Evolutionary conservation across 2,888 invertebrate species (phyloP), one percentile per base, ranked within the genome.

Genomic region (Carterocephalus palaemon): DNA sequence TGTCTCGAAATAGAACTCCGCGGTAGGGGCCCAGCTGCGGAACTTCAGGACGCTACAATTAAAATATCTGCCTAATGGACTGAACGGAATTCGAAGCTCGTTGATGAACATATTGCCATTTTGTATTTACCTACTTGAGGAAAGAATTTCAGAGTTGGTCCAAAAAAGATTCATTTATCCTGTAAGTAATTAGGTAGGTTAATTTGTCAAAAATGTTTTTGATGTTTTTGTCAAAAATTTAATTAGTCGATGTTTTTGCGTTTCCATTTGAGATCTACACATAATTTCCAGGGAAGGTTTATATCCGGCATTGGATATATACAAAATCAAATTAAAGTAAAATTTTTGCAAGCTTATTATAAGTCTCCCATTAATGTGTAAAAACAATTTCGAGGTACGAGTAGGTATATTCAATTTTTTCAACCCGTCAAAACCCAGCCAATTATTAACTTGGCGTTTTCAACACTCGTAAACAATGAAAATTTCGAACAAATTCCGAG

Each of bases 41-140:
- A 71, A 67, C 73, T 78, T 85, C 84, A 75, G 67, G 59, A 70
- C 69, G 70, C 69, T 75, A 84, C 85, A 85, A 86, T 85, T 84
- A 86, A 85, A 85, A 86, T 85, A 83, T 85, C 84, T 68, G 70
- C 66, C 85, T 86, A 86, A 86, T 86, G 85, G 85, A 85, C 68
- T 75, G 57, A 60, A 58, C 63, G 78, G 84, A 79, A 85, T 85
- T 62, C 60, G 63, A 74, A 81, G 62, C 65, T 81, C 65, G 81
- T 79, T 84, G 82, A 86, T 85, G 82, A 84, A 84, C 78, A 84
- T 80, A 78, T 84, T 65, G 66, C 67, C 62, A 63, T 56, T 67
- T 65, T 72, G 72, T 64, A 68, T 72, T 69, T 70, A 73, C 76
- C 75, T 71, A 72, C 71, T 67, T 60, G 57, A 53, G 40, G 48